A percentile compares a stretch with the other conserved stretches of the same genome.
phyloP scores from a whole-genome alignment of 2,888 invertebrate genomes.

The Steinernema carpocapsae region DNA sequence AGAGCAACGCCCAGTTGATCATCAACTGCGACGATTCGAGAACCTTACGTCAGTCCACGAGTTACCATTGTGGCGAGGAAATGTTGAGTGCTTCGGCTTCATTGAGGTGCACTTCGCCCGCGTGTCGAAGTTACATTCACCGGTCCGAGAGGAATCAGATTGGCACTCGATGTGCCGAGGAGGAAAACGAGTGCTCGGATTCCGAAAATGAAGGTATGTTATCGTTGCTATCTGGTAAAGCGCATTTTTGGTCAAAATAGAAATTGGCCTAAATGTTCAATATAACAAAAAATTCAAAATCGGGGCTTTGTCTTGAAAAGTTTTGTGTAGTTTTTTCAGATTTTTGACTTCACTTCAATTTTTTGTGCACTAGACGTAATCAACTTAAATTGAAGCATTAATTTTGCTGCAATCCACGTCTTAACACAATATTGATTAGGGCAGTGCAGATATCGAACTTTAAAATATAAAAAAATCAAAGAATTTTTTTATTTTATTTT shows the following conservation, averaged over 20 bases:
- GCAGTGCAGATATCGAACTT: too few species aligned
- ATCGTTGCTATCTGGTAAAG: neutral
- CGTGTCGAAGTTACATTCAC: slow-evolving; percentile 14
- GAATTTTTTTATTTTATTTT: too few species aligned
- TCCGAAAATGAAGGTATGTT: neutral
- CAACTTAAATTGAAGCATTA: neutral
- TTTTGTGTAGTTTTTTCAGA: too few species aligned
- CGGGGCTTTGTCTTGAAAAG: too few species aligned
- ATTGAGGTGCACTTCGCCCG: slow-evolving; percentile 8
- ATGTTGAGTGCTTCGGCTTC: neutral
- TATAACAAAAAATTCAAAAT: too few species aligned
- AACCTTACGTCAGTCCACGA: slow-evolving; percentile 9
- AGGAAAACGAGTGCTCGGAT: neutral
- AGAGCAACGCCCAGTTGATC: slow-evolving; percentile 27
- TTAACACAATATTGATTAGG: too few species aligned
- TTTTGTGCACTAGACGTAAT: too few species aligned
- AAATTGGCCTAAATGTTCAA: too few species aligned
- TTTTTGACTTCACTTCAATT: too few species aligned
- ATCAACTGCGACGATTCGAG: neutral
- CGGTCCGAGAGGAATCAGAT: neutral
- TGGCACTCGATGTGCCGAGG: neutral
- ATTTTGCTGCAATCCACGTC: neutral
- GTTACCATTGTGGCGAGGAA: slow-evolving; percentile 30
- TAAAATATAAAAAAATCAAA: too few species aligned
- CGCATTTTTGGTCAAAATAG: neutral